Conservation (phyloP, 2,113 vertebrate genomes). For the Otis tarda region DNA sequence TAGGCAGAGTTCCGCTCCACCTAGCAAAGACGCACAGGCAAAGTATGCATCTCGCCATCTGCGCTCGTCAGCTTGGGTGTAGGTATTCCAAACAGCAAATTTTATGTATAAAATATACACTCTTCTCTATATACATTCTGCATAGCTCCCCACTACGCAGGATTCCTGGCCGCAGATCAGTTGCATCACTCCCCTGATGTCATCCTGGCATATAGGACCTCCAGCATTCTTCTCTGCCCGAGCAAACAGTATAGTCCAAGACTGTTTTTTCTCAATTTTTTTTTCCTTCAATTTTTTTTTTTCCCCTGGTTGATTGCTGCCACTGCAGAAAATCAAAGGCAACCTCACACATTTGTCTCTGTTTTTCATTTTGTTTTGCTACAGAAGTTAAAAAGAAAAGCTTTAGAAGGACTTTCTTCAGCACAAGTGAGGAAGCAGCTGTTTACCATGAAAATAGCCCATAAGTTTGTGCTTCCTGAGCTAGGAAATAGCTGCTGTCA, state of each 20-base stretch:
- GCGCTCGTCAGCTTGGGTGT: neutral
- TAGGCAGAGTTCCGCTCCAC: neutral
- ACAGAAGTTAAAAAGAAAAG: conserved; percentile 40
- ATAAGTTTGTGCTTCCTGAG: conserved; percentile 19
- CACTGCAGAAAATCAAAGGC: conserved; percentile 41
- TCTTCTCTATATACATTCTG: neutral
- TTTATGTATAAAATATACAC: neutral
- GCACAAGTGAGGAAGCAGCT: conserved; percentile 55
- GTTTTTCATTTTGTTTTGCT: conserved; percentile 55
- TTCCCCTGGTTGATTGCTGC: neutral
- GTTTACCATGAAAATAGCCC: conserved; percentile 22
- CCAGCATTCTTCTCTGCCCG: neutral
- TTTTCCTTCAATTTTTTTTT: fast-evolving
- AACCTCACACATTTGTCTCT: conserved; percentile 32
- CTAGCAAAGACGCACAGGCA: neutral
- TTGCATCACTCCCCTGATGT: conserved; percentile 36
- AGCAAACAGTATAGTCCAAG: neutral
- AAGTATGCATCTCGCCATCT: neutral
- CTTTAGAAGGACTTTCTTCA: conserved; percentile 43
- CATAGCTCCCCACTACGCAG: neutral
- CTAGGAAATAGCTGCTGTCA: neutral
- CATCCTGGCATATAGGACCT: conserved; percentile 37
- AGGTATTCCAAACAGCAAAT: neutral
- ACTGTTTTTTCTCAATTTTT: neutral
- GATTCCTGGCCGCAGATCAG: conserved; percentile 1